Percentiles rank a stretch among this genome's conserved stretches.
phyloP scores from a whole-genome alignment of 2,113 vertebrate species.

The Cynopterus brachyotis region DNA sequence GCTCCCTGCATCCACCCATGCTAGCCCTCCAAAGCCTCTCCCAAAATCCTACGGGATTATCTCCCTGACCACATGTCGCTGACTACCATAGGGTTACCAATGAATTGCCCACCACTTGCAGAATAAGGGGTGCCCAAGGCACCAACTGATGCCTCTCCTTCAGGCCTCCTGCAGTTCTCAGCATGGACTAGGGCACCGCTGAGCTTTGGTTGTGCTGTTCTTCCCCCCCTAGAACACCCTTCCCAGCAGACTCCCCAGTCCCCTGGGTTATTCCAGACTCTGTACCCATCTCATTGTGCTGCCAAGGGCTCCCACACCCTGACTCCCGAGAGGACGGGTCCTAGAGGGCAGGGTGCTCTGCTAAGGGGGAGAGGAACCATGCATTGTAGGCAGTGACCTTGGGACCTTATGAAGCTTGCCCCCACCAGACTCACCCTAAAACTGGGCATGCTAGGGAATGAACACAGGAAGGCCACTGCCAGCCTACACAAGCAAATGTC shows the following conservation, averaged over 20 bases:
- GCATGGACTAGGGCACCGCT: neutral
- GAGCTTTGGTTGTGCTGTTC: neutral
- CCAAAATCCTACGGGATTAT: neutral
- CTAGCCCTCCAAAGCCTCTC: neutral
- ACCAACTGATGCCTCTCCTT: neutral
- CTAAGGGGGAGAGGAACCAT: accelerated
- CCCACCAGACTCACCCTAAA: too few relatives aligned
- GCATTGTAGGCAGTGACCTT: too few relatives aligned
- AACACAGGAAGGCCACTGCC: neutral
- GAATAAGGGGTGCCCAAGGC: too few relatives aligned
- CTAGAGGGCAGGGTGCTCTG: neutral
- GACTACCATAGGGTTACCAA: neutral
- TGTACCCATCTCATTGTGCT: neutral
- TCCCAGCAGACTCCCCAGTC: neutral
- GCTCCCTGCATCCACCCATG: neutral
- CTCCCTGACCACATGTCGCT: neutral
- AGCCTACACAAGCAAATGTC: neutral
- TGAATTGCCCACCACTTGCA: accelerated
- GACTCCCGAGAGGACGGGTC: too few relatives aligned
- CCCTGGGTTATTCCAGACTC: neutral
- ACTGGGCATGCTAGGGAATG: neutral
- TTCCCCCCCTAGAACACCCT: neutral
- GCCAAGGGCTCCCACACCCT: neutral
- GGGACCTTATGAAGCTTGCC: neutral
- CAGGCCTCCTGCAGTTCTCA: neutral